phyloP scores from a whole-genome alignment of 2,888 invertebrate species.

The Pterostichus niger region DNA sequence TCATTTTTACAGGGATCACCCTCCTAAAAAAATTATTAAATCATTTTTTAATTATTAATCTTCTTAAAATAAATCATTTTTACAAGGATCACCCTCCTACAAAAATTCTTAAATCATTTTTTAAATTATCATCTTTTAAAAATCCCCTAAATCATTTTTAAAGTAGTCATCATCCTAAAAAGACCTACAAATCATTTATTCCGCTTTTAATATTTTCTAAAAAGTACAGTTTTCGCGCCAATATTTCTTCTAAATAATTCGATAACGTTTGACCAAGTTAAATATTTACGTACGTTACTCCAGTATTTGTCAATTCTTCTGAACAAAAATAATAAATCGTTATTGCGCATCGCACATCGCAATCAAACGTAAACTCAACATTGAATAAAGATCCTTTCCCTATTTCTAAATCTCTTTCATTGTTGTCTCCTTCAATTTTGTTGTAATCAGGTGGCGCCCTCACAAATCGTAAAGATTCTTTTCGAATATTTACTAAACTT shows the following conservation, averaged over 20 bases:
- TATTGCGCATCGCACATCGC: conserved; percentile 95
- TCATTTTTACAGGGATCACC: too few species aligned
- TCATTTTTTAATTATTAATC: too few species aligned
- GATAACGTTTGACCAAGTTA: background rate
- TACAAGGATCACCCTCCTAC: too few species aligned
- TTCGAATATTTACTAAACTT: conserved; percentile 96
- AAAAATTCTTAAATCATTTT: too few species aligned
- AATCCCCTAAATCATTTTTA: too few species aligned
- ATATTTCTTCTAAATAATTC: conserved; percentile 11
- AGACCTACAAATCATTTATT: too few species aligned
- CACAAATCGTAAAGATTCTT: conserved; percentile 96
- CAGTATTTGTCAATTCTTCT: conserved; percentile 93
- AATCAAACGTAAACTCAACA: conserved; percentile 98
- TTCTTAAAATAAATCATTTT: too few species aligned
- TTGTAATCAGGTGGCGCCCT: conserved; percentile 84
- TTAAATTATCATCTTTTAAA: too few species aligned
- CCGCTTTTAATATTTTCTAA: too few species aligned
- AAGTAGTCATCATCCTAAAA: too few species aligned
- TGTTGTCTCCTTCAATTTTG: conserved; percentile 78
- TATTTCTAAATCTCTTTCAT: conserved; percentile 79
- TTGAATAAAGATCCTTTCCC: conserved; percentile 89
- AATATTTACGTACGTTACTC: conserved; percentile 85
- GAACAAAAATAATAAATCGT: conserved; percentile 97
- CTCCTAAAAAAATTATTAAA: too few species aligned
- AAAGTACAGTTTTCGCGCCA: too few species aligned